Conservation (phyloP, 2,888 invertebrate genomes). For the Tachina lurida region DNA sequence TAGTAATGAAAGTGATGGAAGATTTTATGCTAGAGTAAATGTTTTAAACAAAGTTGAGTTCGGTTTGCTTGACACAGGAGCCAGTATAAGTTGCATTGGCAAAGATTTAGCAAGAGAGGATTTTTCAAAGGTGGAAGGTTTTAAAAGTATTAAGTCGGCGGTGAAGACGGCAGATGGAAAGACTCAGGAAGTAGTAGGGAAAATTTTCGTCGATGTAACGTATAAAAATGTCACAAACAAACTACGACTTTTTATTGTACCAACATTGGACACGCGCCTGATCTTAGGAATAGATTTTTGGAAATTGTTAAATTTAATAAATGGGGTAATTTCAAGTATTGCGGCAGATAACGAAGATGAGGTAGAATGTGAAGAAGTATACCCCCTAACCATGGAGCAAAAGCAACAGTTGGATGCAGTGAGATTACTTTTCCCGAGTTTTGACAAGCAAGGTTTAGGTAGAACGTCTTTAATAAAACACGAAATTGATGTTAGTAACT, state of each 20-base stretch:
- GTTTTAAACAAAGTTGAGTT: slow-evolving; percentile 7
- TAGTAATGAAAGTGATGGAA: neutral
- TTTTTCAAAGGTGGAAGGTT: neutral
- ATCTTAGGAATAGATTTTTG: slow-evolving; percentile 38
- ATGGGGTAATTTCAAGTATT: neutral
- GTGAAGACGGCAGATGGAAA: slow-evolving; percentile 15
- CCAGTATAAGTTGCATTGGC: slow-evolving; percentile 16
- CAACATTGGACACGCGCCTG: neutral
- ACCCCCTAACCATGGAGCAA: neutral
- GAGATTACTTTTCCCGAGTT: neutral
- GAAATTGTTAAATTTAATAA: slow-evolving; percentile 8
- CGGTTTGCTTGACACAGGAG: slow-evolving; percentile 10
- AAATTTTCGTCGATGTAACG: neutral
- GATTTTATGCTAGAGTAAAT: slow-evolving; percentile 9
- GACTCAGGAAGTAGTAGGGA: neutral
- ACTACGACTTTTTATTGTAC: slow-evolving; percentile 13
- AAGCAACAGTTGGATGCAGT: slow-evolving; percentile 34
- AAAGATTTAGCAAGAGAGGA: slow-evolving; percentile 5
- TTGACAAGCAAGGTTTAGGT: slow-evolving; percentile 44
- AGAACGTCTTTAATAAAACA: slow-evolving; percentile 61
- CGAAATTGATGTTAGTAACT: slow-evolving; percentile 63
- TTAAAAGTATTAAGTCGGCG: neutral
- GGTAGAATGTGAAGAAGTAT: neutral
- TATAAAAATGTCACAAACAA: neutral
- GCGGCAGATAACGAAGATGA: neutral